Evolutionary conservation across 2,888 invertebrate genomes (phyloP).

Genomic region (Mesodorylaimus sp.): DNA sequence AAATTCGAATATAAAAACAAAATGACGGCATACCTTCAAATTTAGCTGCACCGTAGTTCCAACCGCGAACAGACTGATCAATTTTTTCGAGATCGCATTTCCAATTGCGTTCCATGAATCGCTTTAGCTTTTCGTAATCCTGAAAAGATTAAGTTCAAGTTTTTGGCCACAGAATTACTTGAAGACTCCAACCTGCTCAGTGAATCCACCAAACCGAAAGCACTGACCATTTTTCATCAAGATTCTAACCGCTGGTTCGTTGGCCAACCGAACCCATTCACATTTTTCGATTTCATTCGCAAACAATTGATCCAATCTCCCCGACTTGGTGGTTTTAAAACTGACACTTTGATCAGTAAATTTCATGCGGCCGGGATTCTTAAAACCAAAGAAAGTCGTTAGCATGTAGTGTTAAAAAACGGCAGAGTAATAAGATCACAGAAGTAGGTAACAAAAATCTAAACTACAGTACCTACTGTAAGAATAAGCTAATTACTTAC

Average conservation of each 20-base stretch:
- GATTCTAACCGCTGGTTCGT: slow-evolving; percentile 68
- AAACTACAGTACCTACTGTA: slow-evolving; percentile 2
- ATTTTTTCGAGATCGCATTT: slow-evolving; percentile 61
- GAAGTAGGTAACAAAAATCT: slow-evolving; percentile 6
- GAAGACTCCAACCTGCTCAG: slow-evolving; percentile 36
- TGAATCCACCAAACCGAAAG: slow-evolving; percentile 80
- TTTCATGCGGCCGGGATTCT: slow-evolving; percentile 78
- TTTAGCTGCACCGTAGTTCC: slow-evolving; percentile 96
- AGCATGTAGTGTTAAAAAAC: neutral
- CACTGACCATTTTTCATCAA: slow-evolving; percentile 71
- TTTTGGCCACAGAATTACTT: neutral
- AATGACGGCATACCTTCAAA: slow-evolving; percentile 47
- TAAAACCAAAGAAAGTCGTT: slow-evolving; percentile 22
- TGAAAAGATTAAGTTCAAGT: slow-evolving; percentile 26
- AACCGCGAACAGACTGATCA: slow-evolving; percentile 81
- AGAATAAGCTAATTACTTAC: too few species aligned
- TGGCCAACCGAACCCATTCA: slow-evolving; percentile 76
- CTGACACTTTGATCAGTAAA: slow-evolving; percentile 70
- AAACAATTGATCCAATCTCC: slow-evolving; percentile 75
- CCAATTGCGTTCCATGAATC: slow-evolving; percentile 66
- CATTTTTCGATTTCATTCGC: slow-evolving; percentile 67
- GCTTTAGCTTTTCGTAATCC: slow-evolving; percentile 79
- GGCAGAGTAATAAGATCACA: neutral
- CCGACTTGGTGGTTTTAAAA: slow-evolving; percentile 87
- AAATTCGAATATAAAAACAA: neutral